Evolutionary conservation across 2,113 vertebrate species (phyloP), one percentile per base, ranked within the genome.

Genomic region (Antennarius striatus): DNA sequence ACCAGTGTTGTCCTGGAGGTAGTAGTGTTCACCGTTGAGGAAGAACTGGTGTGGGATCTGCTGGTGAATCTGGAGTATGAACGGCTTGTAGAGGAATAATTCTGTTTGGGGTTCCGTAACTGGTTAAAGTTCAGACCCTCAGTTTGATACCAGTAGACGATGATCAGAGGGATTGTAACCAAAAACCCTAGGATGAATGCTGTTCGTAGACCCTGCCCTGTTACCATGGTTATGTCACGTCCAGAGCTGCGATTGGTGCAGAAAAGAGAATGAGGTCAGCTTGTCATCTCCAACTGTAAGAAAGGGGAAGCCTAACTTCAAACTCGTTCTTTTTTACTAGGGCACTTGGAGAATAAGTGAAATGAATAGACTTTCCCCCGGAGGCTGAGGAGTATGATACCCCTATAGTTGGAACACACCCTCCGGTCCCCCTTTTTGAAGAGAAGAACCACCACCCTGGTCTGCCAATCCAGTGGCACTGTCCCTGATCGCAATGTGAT

Each of bases 61-160:
- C 46, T 16, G 14, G 48, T 13, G 28, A 63, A 52, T 0, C 8
- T 1, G 11, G 62, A 11, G 22, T 1, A 46, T 0, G 15, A 12
- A 4, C n/a, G 29, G 3, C 9, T 50, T 0, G 42, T 2, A 9
- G n/a, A 30, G 30, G 5, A 43, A 36, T 13, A 10, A 56, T 56
- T 36, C 10, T 73, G 77, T 62, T 70, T 83, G 59, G 32, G 30
- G 2, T 86, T 82, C 56, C 65, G 83, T 43, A 79, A 78, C 1
- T 81, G 80, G 56, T 85, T 77, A 51, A 86, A 73, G 55, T 32
- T 83, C 56, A 86, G 81, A 48, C 79, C 80, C 0, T 84, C 79
- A 0, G 90, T 77, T 5, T 91, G 86, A 13, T 90, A 88, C 91
- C 91, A 91, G 64, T 91, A 89, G 22, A 83, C 45, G 4, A 91